Base-by-base conservation (phyloP, 2,797 vertebrate species). In the Capromys pilorides region DNA sequence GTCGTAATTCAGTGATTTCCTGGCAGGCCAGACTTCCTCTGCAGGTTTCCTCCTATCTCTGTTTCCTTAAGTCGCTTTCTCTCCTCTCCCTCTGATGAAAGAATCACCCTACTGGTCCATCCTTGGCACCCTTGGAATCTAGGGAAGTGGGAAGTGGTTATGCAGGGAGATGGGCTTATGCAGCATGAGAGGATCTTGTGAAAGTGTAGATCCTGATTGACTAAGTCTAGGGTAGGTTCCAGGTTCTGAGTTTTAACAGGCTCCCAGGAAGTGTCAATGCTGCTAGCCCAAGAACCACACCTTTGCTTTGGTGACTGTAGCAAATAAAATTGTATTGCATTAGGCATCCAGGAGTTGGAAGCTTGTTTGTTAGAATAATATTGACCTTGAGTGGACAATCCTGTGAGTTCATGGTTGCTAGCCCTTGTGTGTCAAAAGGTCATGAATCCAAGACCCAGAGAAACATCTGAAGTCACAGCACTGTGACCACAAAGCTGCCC, bases 401-500 rank as follows among this genome's bases (percentile, higher is more conserved):
- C 73, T 54, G 54, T 75, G 77, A 71, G 62, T 96, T 84, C n/a
- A 36, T 28, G 95, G 86, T 5, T 86, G 77, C 75, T 96, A 54
- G 88, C 39, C 19, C 57, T n/a, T 78, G 33, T 6, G 78, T 75
- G 36, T 64, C 57, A 39, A 88, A 94, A 92, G 13, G 9, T 89
- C 61, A 85, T 4, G 0, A 36, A 24, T 67, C 69, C 6, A 81
- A 94, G 86, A 91, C 62, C 62, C 31, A n/a, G 26, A 57, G 8
- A 28, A 39, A 21, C 13, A 24, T 88, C 77, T 39, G 39, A 82
- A 95, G 57, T 67, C 71, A 69, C 33, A 51, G 39, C 14, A 61
- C 57, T 69, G 36, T 90, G 75, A 80, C 66, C 41, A 94, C 41
- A 19, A 41, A 81, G 26, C 79, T 22, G 6, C 67, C 19, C 9